These are phyloP conservation scores for Drosophila pseudotakahashii DNA, from an alignment of 2,888 invertebrate genomes.

Conservation along the genomic window DNA sequence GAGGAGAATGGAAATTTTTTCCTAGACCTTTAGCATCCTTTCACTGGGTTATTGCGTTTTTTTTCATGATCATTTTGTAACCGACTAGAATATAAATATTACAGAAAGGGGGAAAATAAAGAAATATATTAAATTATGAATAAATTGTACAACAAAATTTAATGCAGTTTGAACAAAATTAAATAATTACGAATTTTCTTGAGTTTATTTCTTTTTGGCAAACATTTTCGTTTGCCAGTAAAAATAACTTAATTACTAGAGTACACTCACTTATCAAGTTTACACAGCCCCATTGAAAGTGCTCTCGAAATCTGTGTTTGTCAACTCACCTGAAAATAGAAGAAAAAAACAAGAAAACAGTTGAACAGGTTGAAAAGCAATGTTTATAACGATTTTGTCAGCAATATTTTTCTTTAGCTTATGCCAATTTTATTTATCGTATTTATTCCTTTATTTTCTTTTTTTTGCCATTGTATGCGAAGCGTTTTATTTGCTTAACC, in stretches of 20 bases:
- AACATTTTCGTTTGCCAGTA: neutral
- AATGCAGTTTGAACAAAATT: too few relatives aligned
- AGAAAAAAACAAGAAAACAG: neutral
- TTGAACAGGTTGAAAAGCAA: slow-evolving; percentile 39
- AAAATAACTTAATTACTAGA: slow-evolving; percentile 29
- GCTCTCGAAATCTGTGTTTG: slow-evolving; percentile 27
- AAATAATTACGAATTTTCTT: too few relatives aligned
- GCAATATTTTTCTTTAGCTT: slow-evolving; percentile 3
- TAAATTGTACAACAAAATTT: too few relatives aligned
- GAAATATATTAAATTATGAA: too few relatives aligned
- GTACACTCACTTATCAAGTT: slow-evolving; percentile 29
- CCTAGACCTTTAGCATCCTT: neutral
- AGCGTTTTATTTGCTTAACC: slow-evolving; percentile 8
- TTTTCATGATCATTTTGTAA: neutral
- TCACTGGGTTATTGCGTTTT: neutral
- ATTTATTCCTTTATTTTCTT: neutral
- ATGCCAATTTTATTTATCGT: slow-evolving; percentile 7
- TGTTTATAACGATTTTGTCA: slow-evolving; percentile 22
- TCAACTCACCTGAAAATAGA: slow-evolving; percentile 38
- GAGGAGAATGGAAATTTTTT: slow-evolving; percentile 1
- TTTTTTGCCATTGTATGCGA: slow-evolving; percentile 1
- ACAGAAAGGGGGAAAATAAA: too few relatives aligned
- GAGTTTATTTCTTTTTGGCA: too few relatives aligned
- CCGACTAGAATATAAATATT: too few relatives aligned
- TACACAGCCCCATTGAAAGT: neutral